Conservation (phyloP, 2,113 vertebrate species). For the Chiloscyllium plagiosum region DNA sequence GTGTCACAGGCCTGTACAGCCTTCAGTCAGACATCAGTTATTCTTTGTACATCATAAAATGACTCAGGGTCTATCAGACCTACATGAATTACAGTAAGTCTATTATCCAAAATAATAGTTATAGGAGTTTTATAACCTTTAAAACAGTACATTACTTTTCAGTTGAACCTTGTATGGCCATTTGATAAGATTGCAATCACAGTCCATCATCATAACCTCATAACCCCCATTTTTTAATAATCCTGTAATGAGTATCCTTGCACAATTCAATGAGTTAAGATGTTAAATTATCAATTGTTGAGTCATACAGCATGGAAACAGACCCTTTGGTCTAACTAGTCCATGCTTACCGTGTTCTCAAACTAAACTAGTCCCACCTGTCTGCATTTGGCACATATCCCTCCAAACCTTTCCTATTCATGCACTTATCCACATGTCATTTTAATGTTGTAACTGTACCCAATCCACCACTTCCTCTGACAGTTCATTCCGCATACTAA, state of each 20-base stretch:
- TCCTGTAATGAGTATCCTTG: neutral
- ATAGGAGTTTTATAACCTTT: neutral
- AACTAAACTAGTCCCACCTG: too few relatives aligned
- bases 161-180: neutral
- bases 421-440: too few relatives aligned
- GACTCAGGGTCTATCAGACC: neutral
- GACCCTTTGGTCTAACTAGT: too few relatives aligned
- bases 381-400: too few relatives aligned
- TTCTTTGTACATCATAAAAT: neutral
- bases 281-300: neutral
- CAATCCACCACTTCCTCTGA: too few relatives aligned
- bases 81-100: neutral
- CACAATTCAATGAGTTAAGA: neutral
- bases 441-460: too few relatives aligned
- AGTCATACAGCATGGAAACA: too few relatives aligned
- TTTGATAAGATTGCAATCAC: neutral
- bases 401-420: too few relatives aligned
- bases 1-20: neutral
- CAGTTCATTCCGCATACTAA: too few relatives aligned
- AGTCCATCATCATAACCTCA: constrained; percentile 1
- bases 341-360: too few relatives aligned
- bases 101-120: constrained; percentile 17
- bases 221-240: neutral
- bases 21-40: neutral
- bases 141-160: constrained; percentile 1